Evolutionary conservation across 2,888 invertebrate species (phyloP), one percentile per base, ranked within the genome.

Genomic region (Cecidostiba fungosa): DNA sequence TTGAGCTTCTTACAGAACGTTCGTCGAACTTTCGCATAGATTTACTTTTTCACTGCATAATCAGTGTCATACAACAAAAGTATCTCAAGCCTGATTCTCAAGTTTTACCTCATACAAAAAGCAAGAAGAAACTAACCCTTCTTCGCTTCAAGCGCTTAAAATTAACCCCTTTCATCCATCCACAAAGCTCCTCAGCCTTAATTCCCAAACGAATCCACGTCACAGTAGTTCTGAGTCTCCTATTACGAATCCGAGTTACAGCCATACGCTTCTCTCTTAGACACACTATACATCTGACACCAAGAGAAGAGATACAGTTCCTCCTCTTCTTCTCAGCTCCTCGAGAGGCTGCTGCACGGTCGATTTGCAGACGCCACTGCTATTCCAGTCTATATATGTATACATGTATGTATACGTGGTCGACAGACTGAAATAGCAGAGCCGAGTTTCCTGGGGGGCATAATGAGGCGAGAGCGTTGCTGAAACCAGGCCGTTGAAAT

Each of bases 401-500:
- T 14, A 16, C 66, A 26, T 23, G n/a, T 43, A 43, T 72, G 2
- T 59, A n/a, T 43, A 3, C 12, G n/a, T 12, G 29, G 14, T 66
- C 29, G 26, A 8, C 16, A 70, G 79, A 72, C 79, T 36, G 54
- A 79, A 79, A 79, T 79, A 79, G 70, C 70, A 23, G 70, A n/a
- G 19, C 36, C 39, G n/a, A 72, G 23, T n/a, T 76, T 76, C 74
- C 62, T 47, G 36, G 73, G 50, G 62, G 43, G 81, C 73, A 62
- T 81, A 73, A 81, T 73, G 74, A 81, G 74, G 12, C 74, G 62
- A 50, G 39, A 43, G 62, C 43, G 12, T 59, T 59, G 73, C 29
- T 62, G 54, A 74, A 81, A 74, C 73, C 43, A 74, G 62, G 81
- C 81, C 74, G 74, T 29, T 66, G 77, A 77, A 77, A 77, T 77